Evolutionary conservation across 1,140 invertebrate genomes (phyloP).

Genomic region (Diorhabda elongata): DNA sequence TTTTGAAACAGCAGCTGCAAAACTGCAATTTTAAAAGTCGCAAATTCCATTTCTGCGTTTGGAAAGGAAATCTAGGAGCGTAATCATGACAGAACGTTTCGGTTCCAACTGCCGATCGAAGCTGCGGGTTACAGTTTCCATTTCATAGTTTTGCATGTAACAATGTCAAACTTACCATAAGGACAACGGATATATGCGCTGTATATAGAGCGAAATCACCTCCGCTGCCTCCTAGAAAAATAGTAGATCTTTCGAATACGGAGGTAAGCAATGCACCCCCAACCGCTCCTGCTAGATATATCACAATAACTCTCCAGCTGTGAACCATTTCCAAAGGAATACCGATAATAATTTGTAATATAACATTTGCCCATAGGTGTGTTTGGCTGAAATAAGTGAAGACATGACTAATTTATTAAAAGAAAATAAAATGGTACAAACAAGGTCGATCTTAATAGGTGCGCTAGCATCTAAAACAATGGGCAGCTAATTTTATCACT

Average conservation of each 20-base stretch:
- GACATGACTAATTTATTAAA: not conserved
- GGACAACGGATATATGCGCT: constrained; percentile 92
- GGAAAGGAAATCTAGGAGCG: too few relatives aligned
- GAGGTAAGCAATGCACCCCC: constrained; percentile 84
- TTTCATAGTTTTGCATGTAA: too few relatives aligned
- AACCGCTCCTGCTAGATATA: constrained; percentile 77
- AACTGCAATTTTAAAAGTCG: too few relatives aligned
- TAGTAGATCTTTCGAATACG: constrained; percentile 78
- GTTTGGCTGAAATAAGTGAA: constrained; percentile 53
- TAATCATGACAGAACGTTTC: too few relatives aligned
- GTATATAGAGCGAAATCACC: constrained; percentile 94
- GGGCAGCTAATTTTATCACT: too few relatives aligned
- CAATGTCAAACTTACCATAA: constrained; percentile 64
- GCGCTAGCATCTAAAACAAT: too few relatives aligned
- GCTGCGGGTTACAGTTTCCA: too few relatives aligned
- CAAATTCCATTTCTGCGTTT: too few relatives aligned
- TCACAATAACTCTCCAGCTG: constrained; percentile 78
- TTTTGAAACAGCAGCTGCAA: too few relatives aligned
- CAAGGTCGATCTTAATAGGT: too few relatives aligned
- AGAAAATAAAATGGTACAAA: too few relatives aligned
- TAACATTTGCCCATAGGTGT: constrained; percentile 86
- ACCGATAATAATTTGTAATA: constrained; percentile 88
- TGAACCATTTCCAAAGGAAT: constrained; percentile 94
- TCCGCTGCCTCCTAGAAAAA: constrained; percentile 88
- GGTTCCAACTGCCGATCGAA: too few relatives aligned